Percentiles rank a stretch among this genome's conserved stretches.
These are phyloP conservation scores for Teleopsis dalmanni DNA, from an alignment of 1,140 invertebrate species.

Conservation along the genomic window DNA sequence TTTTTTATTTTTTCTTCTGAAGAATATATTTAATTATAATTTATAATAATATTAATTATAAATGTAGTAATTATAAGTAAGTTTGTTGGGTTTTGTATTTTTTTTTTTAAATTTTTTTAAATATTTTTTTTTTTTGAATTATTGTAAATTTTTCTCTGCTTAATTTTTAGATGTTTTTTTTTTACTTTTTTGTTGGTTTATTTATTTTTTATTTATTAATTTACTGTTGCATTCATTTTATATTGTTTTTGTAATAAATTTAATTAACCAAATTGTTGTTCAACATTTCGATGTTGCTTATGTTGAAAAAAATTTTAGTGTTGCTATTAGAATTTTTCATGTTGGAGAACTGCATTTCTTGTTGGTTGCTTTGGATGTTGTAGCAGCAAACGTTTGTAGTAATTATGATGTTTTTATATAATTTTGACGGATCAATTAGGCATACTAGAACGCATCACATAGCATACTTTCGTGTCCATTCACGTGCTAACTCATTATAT, in stretches of 20 bases:
- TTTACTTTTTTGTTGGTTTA: conserved; percentile 6
- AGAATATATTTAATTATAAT: conserved; percentile 13
- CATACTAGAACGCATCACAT: conserved; percentile 75
- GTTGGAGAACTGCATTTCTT: background rate
- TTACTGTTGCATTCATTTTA: no score
- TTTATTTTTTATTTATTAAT: conserved; percentile 16
- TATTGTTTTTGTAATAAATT: conserved; percentile 18
- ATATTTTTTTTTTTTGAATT: conserved; percentile 9
- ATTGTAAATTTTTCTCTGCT: background rate
- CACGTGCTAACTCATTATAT: conserved; percentile 95
- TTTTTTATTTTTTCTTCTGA: conserved; percentile 12
- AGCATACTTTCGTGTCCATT: conserved; percentile 99
- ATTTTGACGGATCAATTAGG: conserved; percentile 36
- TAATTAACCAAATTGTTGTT: conserved; percentile 27
- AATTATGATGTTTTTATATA: conserved; percentile 18
- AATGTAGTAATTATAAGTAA: conserved; percentile 22
- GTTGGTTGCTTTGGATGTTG: background rate
- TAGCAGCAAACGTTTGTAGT: no score
- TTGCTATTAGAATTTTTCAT: conserved; percentile 17
- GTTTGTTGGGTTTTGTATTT: conserved; percentile 10
- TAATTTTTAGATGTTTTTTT: background rate
- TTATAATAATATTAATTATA: conserved; percentile 20
- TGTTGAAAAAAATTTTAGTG: conserved; percentile 18
- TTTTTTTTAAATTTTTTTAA: conserved; percentile 6
- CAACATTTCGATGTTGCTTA: conserved; percentile 10